Conservation (phyloP, 2,888 invertebrate species). For the Sipha maydis region DNA sequence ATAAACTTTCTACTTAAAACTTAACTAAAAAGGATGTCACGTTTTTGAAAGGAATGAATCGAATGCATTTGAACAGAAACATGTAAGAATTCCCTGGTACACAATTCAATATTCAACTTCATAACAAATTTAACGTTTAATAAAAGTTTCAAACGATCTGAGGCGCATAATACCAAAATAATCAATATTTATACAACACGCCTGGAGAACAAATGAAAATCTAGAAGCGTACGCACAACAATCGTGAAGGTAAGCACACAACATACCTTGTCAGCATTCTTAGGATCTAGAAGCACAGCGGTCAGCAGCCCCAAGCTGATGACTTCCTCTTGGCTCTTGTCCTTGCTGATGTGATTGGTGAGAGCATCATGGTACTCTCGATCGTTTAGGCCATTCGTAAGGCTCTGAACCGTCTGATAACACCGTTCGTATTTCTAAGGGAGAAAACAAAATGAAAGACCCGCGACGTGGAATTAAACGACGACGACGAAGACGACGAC, state of each 20-base stretch:
- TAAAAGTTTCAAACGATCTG: neutral
- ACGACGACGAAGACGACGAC: constrained; percentile 9
- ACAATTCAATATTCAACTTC: neutral
- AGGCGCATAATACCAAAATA: constrained; percentile 30
- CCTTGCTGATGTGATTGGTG: constrained; percentile 88
- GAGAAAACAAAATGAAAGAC: constrained; percentile 64
- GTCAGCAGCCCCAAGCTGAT: constrained; percentile 90
- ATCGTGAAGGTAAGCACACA: neutral
- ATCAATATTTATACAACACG: constrained; percentile 32
- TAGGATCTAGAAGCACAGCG: constrained; percentile 86
- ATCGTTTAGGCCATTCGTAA: constrained; percentile 86
- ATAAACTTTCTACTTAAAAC: no score
- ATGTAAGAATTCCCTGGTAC: neutral
- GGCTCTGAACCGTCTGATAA: constrained; percentile 79
- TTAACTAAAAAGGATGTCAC: neutral
- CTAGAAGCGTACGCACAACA: neutral
- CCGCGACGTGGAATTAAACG: neutral
- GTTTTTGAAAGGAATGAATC: neutral
- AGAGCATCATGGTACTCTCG: constrained; percentile 93
- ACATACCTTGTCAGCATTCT: constrained; percentile 76
- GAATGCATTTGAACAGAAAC: no score
- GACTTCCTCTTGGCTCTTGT: constrained; percentile 87
- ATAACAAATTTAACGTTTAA: neutral
- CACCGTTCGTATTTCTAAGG: constrained; percentile 90
- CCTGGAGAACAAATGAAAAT: neutral